Conservation (phyloP, 2,888 invertebrate genomes). For the Nemotelus pantherinus region DNA sequence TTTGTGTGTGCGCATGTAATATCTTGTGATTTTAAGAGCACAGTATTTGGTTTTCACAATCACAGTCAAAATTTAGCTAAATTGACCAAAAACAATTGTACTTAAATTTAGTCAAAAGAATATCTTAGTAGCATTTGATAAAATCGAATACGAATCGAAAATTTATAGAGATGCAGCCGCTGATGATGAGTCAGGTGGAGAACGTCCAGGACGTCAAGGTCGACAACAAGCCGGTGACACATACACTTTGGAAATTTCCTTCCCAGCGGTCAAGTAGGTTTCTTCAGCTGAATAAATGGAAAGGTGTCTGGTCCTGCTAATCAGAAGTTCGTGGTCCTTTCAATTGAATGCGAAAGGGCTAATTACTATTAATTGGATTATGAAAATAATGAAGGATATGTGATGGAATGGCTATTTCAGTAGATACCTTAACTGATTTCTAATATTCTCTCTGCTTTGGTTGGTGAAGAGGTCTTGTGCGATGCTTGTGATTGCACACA, state of each 20-base stretch:
- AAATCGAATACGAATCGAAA: constrained; percentile 45
- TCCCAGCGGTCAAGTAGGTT: constrained; percentile 91
- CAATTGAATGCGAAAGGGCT: no score
- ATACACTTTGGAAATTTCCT: constrained; percentile 90
- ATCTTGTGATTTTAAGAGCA: constrained; percentile 30
- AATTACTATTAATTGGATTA: no score
- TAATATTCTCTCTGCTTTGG: no score
- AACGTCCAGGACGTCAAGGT: constrained; percentile 72
- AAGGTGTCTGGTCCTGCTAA: no score
- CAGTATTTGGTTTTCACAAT: constrained; percentile 27
- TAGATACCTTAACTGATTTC: no score
- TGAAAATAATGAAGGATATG: no score
- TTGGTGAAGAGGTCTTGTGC: no score
- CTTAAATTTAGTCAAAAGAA: constrained; percentile 7
- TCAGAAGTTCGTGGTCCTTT: no score
- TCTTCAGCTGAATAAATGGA: not conserved
- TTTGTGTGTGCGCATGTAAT: constrained; percentile 28
- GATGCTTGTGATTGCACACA: no score
- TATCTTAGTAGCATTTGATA: not conserved
- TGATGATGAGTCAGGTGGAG: constrained; percentile 54
- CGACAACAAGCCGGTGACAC: constrained; percentile 85
- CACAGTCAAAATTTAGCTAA: constrained; percentile 21
- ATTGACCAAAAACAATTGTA: constrained; percentile 20
- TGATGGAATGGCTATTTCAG: no score
- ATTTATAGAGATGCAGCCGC: constrained; percentile 58